These are phyloP conservation scores for Rhamphomyia laevipes DNA, from an alignment of 2,888 invertebrate genomes.

Conservation along the genomic window DNA sequence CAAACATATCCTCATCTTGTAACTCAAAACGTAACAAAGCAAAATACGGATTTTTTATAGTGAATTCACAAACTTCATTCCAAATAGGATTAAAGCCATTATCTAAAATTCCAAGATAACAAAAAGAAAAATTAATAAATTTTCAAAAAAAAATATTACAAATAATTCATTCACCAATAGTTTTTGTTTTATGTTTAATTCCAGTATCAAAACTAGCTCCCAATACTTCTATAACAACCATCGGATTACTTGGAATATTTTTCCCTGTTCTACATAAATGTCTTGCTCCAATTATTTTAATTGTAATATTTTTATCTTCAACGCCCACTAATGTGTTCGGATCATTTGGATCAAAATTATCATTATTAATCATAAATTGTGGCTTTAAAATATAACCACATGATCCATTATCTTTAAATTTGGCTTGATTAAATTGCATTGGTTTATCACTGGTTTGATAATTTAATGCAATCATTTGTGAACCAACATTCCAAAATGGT, in stretches of 20 bases:
- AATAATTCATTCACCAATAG: conserved; percentile 46
- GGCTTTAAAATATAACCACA: conserved; percentile 92
- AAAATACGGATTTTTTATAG: conserved; percentile 66
- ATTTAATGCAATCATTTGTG: conserved; percentile 95
- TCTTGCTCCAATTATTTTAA: conserved; percentile 78
- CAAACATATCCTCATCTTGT: conserved; percentile 95
- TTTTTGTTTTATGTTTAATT: conserved; percentile 74
- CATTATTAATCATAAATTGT: conserved; percentile 66
- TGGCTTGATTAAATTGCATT: conserved; percentile 93
- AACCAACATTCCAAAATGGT: conserved; percentile 90
- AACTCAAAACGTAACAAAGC: conserved; percentile 79
- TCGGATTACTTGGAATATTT: conserved; percentile 72
- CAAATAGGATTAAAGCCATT: conserved; percentile 91
- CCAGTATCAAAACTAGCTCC: conserved; percentile 80
- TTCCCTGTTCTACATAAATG: conserved; percentile 75
- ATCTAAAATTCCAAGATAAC: conserved; percentile 70
- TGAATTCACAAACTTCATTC: conserved; percentile 79
- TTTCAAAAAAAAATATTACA: conserved; percentile 9
- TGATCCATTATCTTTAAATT: conserved; percentile 82
- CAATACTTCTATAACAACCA: conserved; percentile 80
- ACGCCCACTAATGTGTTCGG: conserved; percentile 46
- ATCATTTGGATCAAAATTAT: conserved; percentile 69
- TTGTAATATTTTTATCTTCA: conserved; percentile 50
- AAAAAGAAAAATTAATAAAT: conserved; percentile 10
- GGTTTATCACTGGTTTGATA: conserved; percentile 92